Conservation (phyloP, 2,888 invertebrate species). For the Aspidapion aeneum region DNA sequence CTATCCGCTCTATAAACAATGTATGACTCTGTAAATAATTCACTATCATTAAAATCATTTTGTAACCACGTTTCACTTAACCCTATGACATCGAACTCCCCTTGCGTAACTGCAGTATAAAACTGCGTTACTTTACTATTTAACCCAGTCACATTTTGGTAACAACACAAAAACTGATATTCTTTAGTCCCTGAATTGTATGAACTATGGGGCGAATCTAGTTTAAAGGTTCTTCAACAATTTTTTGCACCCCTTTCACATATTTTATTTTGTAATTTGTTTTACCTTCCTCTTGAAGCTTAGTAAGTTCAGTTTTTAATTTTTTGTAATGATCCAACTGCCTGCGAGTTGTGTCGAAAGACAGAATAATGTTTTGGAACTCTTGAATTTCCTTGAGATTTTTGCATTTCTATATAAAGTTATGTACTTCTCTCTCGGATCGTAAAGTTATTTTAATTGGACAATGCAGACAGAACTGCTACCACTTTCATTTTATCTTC, state of each 20-base stretch:
- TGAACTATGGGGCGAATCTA: background rate
- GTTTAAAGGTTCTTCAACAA: background rate
- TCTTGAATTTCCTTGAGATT: background rate
- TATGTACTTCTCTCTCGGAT: background rate
- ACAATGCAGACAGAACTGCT: background rate
- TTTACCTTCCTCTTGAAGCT: background rate
- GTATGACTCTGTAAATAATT: background rate
- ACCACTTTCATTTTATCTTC: background rate
- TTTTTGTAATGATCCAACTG: background rate
- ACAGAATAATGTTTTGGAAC: background rate
- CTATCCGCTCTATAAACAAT: background rate
- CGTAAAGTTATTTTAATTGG: background rate
- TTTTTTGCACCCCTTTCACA: background rate
- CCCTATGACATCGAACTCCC: background rate
- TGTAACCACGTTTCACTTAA: background rate
- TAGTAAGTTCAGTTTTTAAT: background rate
- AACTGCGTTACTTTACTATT: background rate
- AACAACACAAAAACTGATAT: background rate
- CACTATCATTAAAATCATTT: background rate
- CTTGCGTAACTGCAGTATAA: background rate
- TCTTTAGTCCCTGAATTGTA: background rate
- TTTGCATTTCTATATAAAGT: background rate
- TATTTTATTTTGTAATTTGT: background rate
- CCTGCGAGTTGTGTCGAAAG: background rate
- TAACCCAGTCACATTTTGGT: background rate